These are phyloP conservation scores for Malacoraja senta DNA, from an alignment of 2,797 vertebrate species.

Conservation along the genomic window DNA sequence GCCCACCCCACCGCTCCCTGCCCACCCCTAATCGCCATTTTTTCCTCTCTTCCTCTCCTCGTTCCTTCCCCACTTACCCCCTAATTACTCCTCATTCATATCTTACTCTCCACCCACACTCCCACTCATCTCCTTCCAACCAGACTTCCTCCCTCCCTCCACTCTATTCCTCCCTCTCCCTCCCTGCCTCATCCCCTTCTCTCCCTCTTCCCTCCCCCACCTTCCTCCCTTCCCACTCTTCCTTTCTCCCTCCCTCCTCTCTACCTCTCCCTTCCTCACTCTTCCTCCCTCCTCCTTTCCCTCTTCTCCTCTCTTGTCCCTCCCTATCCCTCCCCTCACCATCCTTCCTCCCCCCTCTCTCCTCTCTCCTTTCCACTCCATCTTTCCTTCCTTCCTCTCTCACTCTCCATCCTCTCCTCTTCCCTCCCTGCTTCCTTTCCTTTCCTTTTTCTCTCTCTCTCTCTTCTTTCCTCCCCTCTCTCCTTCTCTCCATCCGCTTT, in stretches of 20 bases:
- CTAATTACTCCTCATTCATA: too few relatives aligned
- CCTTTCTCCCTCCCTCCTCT: neutral
- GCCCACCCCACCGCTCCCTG: too few relatives aligned
- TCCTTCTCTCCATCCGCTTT: fast-evolving
- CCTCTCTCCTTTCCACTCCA: neutral
- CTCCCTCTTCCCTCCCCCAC: neutral
- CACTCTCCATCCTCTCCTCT: neutral
- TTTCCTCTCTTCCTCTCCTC: too few relatives aligned
- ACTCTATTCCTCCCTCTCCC: neutral
- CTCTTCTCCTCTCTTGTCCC: neutral
- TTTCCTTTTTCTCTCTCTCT: fast-evolving
- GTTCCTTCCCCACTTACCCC: too few relatives aligned
- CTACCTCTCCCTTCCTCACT: fast-evolving
- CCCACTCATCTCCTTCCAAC: neutral
- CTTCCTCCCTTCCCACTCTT: neutral
- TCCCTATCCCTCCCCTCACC: neutral
- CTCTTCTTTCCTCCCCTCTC: neutral
- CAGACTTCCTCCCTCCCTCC: neutral
- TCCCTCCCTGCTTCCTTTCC: neutral
- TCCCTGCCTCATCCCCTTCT: neutral
- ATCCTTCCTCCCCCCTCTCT: too few relatives aligned
- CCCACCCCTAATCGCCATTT: too few relatives aligned
- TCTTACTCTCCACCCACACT: neutral
- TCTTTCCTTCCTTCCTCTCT: neutral
- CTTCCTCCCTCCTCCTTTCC: neutral